phyloP scores from a whole-genome alignment of 2,113 vertebrate genomes.

The Sciurus niger region DNA sequence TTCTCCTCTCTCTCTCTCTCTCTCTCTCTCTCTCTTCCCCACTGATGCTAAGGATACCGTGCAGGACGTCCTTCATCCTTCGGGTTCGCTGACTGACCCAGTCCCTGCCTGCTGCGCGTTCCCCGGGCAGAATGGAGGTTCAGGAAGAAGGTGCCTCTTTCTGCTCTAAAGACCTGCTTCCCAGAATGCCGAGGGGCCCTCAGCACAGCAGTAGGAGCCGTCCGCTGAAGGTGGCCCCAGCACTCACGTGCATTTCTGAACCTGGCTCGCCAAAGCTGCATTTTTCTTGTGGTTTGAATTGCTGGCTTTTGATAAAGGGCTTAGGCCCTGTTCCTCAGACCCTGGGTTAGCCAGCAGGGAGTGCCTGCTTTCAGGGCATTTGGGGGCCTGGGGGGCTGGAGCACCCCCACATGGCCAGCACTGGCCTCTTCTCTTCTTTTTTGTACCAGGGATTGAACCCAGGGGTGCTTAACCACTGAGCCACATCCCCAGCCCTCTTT shows the following conservation, averaged over 20 bases:
- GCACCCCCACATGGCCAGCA: not conserved
- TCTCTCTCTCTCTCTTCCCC: too few relatives aligned
- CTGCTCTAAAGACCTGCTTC: not conserved
- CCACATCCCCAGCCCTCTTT: too few relatives aligned
- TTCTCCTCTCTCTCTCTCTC: too few relatives aligned
- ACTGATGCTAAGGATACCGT: too few relatives aligned
- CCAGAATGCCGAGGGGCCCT: not conserved
- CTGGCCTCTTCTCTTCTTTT: not conserved
- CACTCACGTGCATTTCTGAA: not conserved
- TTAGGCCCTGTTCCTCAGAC: not conserved
- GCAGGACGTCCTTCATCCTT: not conserved
- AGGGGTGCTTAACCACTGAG: too few relatives aligned
- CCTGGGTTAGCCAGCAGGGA: not conserved
- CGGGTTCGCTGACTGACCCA: not conserved
- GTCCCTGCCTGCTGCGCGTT: not conserved
- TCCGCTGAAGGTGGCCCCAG: not conserved
- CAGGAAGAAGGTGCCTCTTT: not conserved
- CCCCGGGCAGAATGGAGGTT: not conserved
- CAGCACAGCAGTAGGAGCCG: rapidly evolving
- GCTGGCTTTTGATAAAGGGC: not conserved
- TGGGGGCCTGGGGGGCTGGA: not conserved
- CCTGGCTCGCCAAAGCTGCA: not conserved
- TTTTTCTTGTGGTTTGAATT: not conserved
- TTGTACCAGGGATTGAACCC: too few relatives aligned
- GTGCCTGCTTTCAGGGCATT: rapidly evolving